These are phyloP conservation scores for Indicator indicator DNA, from an alignment of 2,113 vertebrate species.

Conservation along the genomic window DNA sequence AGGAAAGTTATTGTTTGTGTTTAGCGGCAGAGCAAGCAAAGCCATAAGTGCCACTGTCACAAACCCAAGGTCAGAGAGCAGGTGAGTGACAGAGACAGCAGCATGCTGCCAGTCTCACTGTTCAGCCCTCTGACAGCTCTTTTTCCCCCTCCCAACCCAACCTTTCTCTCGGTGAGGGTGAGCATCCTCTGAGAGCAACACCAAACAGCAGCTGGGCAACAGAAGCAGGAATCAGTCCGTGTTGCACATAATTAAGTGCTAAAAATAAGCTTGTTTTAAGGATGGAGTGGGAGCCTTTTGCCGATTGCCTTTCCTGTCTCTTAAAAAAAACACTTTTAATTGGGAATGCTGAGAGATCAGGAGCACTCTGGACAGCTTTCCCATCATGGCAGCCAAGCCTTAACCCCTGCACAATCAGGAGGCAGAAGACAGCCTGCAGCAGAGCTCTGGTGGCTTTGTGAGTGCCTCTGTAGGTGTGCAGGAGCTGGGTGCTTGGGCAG, in stretches of 20 bases:
- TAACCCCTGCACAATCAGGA: conserved; percentile 8
- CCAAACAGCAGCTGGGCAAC: neutral
- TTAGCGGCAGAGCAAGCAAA: neutral
- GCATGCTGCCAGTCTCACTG: fast-evolving
- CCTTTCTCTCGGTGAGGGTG: neutral
- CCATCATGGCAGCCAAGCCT: conserved; percentile 5
- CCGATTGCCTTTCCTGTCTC: neutral
- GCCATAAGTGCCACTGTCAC: neutral
- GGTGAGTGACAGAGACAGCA: neutral
- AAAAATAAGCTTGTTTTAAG: neutral
- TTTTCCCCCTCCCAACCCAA: neutral
- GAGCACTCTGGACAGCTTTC: neutral
- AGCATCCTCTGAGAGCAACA: neutral
- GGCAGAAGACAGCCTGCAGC: conserved; percentile 23
- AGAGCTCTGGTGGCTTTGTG: neutral
- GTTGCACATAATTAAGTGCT: neutral
- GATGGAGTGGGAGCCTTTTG: neutral
- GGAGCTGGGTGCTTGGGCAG: neutral
- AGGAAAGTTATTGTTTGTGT: neutral
- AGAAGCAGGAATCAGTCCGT: neutral
- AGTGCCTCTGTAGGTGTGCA: neutral
- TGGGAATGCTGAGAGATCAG: neutral
- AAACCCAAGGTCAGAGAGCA: neutral
- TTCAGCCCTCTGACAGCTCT: neutral
- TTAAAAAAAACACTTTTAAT: conserved; percentile 24